phyloP scores from a whole-genome alignment of 2,113 vertebrate species.

The Hyperoodon ampullatus region DNA sequence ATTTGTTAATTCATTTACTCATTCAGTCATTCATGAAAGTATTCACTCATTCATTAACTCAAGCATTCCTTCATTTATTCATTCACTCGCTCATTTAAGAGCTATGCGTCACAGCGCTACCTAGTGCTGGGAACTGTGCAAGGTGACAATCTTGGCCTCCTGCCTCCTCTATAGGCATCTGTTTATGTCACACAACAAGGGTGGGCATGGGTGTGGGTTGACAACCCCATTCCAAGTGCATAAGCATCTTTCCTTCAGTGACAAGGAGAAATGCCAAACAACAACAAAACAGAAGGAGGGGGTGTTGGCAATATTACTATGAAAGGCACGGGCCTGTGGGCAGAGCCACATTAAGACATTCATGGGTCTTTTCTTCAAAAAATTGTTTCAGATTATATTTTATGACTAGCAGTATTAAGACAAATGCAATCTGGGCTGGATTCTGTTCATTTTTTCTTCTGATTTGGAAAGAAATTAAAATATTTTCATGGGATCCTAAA shows the following conservation, averaged over 20 bases:
- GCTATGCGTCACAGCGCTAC: fast-evolving
- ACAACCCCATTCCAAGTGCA: not conserved
- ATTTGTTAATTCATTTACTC: not conserved
- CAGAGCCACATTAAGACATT: not conserved
- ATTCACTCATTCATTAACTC: not conserved
- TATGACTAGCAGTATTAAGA: not conserved
- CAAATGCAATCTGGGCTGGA: not conserved
- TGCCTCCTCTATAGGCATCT: not conserved
- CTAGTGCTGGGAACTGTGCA: fast-evolving
- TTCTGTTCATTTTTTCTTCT: not conserved
- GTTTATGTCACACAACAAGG: not conserved
- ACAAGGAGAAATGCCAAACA: not conserved
- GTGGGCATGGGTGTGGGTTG: no score
- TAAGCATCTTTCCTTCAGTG: not conserved
- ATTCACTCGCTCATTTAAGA: not conserved
- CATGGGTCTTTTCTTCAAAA: not conserved
- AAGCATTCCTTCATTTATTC: not conserved
- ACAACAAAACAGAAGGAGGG: not conserved
- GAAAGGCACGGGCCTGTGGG: no score
- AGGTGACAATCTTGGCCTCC: not conserved
- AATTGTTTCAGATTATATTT: not conserved
- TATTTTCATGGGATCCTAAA: not conserved
- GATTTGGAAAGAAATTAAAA: not conserved
- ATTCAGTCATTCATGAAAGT: not conserved
- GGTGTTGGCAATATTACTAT: fast-evolving